Percentiles rank a stretch among this genome's conserved stretches.
Evolutionary conservation across 2,888 invertebrate genomes (phyloP).

Genomic region (Ormyrus nitidulus): DNA sequence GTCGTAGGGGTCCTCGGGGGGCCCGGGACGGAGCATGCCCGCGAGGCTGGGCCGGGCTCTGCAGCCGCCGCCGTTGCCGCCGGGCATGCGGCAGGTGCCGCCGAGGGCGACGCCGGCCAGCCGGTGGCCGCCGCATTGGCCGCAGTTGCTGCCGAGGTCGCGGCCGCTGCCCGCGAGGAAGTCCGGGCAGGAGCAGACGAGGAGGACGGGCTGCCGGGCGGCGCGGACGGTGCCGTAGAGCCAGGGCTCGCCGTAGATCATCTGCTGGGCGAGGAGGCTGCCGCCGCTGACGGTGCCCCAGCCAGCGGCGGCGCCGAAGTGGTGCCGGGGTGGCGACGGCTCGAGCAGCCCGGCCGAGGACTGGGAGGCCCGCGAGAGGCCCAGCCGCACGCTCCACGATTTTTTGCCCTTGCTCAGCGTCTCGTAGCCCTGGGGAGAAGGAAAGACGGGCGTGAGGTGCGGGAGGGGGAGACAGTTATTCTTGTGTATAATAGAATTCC

Average conservation of each 20-base stretch:
- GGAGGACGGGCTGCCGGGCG: slow-evolving; percentile 81
- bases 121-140: slow-evolving; percentile 89
- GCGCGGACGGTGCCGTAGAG: slow-evolving; percentile 83
- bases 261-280: slow-evolving; percentile 87
- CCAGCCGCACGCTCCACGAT: slow-evolving; percentile 84
- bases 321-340: slow-evolving; percentile 76
- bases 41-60: slow-evolving; percentile 69
- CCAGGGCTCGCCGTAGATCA: slow-evolving; percentile 84
- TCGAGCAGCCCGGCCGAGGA: slow-evolving; percentile 74
- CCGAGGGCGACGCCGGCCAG: slow-evolving; percentile 83
- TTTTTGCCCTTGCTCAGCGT: slow-evolving; percentile 79
- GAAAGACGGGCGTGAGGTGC: no score
- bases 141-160: slow-evolving; percentile 87
- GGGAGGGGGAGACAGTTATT: no score
- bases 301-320: slow-evolving; percentile 59
- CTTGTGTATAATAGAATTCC: no score
- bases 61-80: slow-evolving; percentile 57
- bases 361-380: slow-evolving; percentile 76
- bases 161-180: slow-evolving; percentile 87
- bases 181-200: slow-evolving; percentile 89
- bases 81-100: slow-evolving; percentile 78
- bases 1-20: slow-evolving; percentile 83
- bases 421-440: slow-evolving; percentile 72
- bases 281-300: slow-evolving; percentile 79
- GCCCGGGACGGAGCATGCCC: slow-evolving; percentile 69